phyloP scores from a whole-genome alignment of 2,888 invertebrate genomes.

The Apamea monoglypha region DNA sequence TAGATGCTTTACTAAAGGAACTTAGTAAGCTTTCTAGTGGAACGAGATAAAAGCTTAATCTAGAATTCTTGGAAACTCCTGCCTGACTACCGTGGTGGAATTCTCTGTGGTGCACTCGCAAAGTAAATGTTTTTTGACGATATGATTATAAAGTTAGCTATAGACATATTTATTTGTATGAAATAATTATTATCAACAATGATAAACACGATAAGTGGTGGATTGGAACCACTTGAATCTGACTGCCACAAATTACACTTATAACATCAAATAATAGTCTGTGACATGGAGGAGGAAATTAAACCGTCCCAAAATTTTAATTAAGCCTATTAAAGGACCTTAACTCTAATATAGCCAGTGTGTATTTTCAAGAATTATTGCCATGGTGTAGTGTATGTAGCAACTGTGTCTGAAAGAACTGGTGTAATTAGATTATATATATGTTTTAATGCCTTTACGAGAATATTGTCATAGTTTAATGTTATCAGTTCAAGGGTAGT shows the following conservation, averaged over 20 bases:
- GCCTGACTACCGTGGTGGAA: constrained; percentile 16
- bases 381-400: not conserved
- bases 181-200: not conserved
- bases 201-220: not conserved
- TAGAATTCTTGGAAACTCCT: constrained; percentile 31
- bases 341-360: not conserved
- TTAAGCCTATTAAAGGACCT: not conserved
- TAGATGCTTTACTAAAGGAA: constrained; percentile 43
- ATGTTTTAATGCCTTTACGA: constrained; percentile 6
- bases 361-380: not conserved
- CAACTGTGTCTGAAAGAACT: not conserved
- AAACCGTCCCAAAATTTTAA: not conserved
- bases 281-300: not conserved
- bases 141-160: not conserved
- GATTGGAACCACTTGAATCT: constrained; percentile 17
- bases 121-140: not conserved
- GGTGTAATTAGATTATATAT: not conserved
- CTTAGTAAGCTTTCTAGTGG: constrained; percentile 45
- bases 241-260: not conserved
- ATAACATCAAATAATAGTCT: not conserved
- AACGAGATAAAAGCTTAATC: constrained; percentile 46
- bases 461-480: constrained; percentile 16
- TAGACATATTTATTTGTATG: not conserved
- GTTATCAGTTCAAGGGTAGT: constrained; percentile 31
- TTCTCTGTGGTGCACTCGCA: not conserved